A percentile compares a stretch with the other conserved stretches of the same genome.
phyloP scores from a whole-genome alignment of 1,140 invertebrate species.

The Luehdorfia chinensis region DNA sequence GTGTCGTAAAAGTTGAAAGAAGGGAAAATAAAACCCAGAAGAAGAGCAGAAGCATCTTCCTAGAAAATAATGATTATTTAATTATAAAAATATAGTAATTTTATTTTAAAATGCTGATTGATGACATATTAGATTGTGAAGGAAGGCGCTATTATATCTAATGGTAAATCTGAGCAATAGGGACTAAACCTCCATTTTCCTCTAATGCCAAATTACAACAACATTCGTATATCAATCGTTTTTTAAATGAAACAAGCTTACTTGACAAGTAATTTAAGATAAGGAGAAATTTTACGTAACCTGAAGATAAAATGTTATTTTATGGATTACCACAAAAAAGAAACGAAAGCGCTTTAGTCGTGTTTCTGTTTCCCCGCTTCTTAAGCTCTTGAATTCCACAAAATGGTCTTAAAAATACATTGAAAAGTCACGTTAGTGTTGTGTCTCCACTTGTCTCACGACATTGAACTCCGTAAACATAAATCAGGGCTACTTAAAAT shows the following conservation, averaged over 20 bases:
- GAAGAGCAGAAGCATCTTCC: too few relatives aligned
- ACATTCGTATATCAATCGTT: too few relatives aligned
- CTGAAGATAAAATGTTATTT: constrained; percentile 14
- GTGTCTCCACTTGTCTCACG: constrained; percentile 51
- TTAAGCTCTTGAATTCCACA: constrained; percentile 26
- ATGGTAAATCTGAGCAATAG: too few relatives aligned
- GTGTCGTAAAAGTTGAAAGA: too few relatives aligned
- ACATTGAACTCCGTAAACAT: constrained; percentile 37
- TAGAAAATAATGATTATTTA: too few relatives aligned
- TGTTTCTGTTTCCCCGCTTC: constrained; percentile 24
- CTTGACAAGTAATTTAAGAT: constrained; percentile 19
- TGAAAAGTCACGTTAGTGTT: constrained; percentile 32
- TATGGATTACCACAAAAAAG: constrained; percentile 19
- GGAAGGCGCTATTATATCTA: too few relatives aligned
- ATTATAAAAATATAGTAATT: too few relatives aligned
- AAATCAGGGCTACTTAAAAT: constrained; percentile 58
- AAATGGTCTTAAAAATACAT: constrained; percentile 25
- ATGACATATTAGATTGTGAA: too few relatives aligned
- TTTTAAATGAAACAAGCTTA: constrained; percentile 1
- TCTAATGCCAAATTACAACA: too few relatives aligned
- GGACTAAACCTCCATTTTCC: too few relatives aligned
- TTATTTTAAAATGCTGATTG: too few relatives aligned
- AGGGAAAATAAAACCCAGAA: too few relatives aligned
- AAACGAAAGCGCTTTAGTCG: constrained; percentile 8
- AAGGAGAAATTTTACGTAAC: constrained; percentile 5